Base-by-base conservation (phyloP, 2,797 vertebrate genomes). In the Coreius guichenoti region DNA sequence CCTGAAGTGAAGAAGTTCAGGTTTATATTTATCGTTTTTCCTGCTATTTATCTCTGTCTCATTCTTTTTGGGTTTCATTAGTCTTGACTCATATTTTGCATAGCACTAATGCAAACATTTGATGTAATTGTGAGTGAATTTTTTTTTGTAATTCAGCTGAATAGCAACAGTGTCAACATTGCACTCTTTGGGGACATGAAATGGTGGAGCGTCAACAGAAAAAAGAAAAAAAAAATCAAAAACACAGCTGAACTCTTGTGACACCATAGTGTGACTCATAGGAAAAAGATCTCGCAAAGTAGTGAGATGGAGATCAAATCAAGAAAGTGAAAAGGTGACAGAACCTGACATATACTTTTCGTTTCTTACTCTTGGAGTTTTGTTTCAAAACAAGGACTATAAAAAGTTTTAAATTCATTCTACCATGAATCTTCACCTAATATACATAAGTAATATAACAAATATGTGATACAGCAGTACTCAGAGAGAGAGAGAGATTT, bases 191-290 rank as follows among this genome's bases (percentile, higher is more conserved):
- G 21, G 21, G 39, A 76, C 8, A 9, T 17, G 70, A 85, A 69
- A 81, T 79, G 29, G 51, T 70, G 65, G 72, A 54, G 82, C 31
- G 16, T 61, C 23, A 54, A 49, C 19, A 56, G 31, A 45, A 31
- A 23, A 16, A 49, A 36, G 4, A 75, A 70, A 43, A 49, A 80
- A 72, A 80, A 83, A 80, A 23, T 61, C n/a, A 21, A 70, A 75
- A 68, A 76, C 45, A 43, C n/a, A 56, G 13, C 26, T 73, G 82
- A 87, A 87, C 77, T 70, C 47, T 69, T 29, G 49, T 84, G 82
- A 87, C 81, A 77, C 54, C 33, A 43, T 58, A 21, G 26, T 11
- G 16, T 84, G 82, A 81, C 76, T 81, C 72, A 87, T 76, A 84
- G 29, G 21, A 61, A 36, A 61, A 81, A 77, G 26, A 76, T 63